Evolutionary conservation across 2,888 invertebrate genomes (phyloP).

Genomic region (Mythimna ferrago): DNA sequence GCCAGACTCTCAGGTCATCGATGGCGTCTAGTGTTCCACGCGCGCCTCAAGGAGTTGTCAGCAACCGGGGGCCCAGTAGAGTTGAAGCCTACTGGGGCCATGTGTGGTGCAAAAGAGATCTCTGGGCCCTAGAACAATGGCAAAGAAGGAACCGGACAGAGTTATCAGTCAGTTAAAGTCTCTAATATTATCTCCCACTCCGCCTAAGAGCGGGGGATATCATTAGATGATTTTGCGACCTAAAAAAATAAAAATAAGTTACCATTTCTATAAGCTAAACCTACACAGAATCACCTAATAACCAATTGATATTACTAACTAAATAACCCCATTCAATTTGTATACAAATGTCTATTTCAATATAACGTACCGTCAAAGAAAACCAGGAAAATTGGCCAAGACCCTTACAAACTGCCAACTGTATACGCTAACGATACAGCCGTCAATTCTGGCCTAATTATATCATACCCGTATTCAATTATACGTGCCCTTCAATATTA

Average conservation of each 20-base stretch:
- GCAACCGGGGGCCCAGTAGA: no score
- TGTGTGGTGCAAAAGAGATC: no score
- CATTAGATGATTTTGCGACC: no score
- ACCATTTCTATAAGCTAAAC: background rate
- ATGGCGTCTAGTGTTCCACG: no score
- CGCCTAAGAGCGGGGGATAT: no score
- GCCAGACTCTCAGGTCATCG: no score
- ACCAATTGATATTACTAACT: background rate
- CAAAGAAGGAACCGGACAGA: no score
- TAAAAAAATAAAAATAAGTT: background rate
- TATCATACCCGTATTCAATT: conserved; percentile 42
- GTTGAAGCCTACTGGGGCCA: no score
- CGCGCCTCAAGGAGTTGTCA: no score
- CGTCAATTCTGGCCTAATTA: conserved; percentile 48
- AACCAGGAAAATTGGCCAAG: conserved; percentile 6
- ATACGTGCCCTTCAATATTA: conserved; percentile 30
- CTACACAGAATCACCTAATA: background rate
- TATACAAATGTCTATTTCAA: background rate
- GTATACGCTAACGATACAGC: background rate
- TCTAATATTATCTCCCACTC: no score
- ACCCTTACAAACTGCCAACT: background rate
- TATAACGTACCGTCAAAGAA: background rate
- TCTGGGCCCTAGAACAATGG: no score
- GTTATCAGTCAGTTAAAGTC: no score
- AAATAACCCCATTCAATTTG: background rate